A percentile compares a stretch with the other conserved stretches of the same genome.
These are phyloP conservation scores for Coelopa pilipes DNA, from an alignment of 2,888 invertebrate genomes.

Conservation along the genomic window DNA sequence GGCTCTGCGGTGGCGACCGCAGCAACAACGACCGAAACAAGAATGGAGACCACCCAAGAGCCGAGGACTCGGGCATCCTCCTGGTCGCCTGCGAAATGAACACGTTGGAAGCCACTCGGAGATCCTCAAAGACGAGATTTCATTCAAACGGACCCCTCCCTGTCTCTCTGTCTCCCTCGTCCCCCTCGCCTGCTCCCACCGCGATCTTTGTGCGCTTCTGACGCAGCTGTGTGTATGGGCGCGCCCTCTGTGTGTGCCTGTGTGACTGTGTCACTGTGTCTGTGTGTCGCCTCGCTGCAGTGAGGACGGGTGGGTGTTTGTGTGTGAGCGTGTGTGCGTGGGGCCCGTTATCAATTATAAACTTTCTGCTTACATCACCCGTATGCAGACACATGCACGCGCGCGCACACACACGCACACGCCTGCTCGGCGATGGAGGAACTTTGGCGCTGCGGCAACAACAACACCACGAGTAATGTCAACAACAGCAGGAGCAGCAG, in stretches of 20 bases:
- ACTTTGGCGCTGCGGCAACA: background rate
- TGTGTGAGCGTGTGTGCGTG: background rate
- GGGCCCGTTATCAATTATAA: constrained; percentile 15
- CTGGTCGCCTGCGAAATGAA: too few species aligned
- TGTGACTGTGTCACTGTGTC: too few species aligned
- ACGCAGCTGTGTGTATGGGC: too few species aligned
- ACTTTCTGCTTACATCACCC: constrained; percentile 19
- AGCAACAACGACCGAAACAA: too few species aligned
- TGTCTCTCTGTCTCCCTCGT: background rate
- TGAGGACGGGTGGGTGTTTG: background rate
- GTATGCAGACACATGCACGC: background rate
- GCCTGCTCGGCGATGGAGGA: background rate
- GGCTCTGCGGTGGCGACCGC: too few species aligned
- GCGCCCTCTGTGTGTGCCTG: too few species aligned
- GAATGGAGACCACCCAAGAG: too few species aligned
- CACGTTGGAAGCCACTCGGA: too few species aligned
- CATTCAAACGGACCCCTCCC: background rate
- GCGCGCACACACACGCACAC: background rate
- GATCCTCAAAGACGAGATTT: background rate
- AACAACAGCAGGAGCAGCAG: too few species aligned
- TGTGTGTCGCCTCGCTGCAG: too few species aligned
- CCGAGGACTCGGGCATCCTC: too few species aligned
- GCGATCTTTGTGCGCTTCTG: background rate
- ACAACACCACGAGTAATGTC: background rate
- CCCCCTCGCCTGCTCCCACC: background rate